Base-by-base conservation (phyloP, 1,140 invertebrate species). In the Cherax destructor region DNA sequence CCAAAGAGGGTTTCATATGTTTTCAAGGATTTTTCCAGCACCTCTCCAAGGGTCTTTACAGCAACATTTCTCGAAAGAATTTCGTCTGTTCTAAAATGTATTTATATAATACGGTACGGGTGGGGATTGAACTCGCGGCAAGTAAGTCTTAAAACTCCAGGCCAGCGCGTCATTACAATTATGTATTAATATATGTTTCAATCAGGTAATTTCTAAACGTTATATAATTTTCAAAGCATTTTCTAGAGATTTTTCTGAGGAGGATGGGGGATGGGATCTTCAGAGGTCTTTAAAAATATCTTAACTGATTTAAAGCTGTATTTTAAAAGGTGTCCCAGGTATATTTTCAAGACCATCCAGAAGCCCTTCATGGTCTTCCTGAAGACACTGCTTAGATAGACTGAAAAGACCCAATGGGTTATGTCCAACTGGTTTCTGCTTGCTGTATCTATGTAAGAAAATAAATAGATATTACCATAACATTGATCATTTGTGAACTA, bases 371-470 rank as follows among this genome's bases (percentile, higher is more conserved):
- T 18, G 61, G 61, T 16, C 61, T n/a, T 74, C 24, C 24, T 74
- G 69, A 30, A 74, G 69, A 30, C 21, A 30, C n/a, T 30, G 7
- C 24, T 30, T 30, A 30, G n/a, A n/a, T n/a, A 74, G 69, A 30
- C 21, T 10, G 69, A 11, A 30, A 74, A 30, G 24, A 74, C 69
- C 18, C 18, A 9, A n/a, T 74, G 7, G 69, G 21, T 74, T 1
- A 10, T 74, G 69, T n/a, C 69, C 69, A 74, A 30, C n/a, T 74
- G n/a, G 69, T 74, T 74, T 74, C 11, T 30, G 69, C 69, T 74
- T 74, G 69, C 21, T 74, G n/a, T 74, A 74, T 74, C n/a, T 74
- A n/a, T 74, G 69, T 74, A 74, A 74, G 21, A 74, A 30, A 74
- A 9, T 13, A 65, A 65, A 65, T 65, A 18, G 30, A 74, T 74